Evolutionary conservation across 2,797 vertebrate genomes (phyloP).

Genomic region (Aulostomus chinensis): DNA sequence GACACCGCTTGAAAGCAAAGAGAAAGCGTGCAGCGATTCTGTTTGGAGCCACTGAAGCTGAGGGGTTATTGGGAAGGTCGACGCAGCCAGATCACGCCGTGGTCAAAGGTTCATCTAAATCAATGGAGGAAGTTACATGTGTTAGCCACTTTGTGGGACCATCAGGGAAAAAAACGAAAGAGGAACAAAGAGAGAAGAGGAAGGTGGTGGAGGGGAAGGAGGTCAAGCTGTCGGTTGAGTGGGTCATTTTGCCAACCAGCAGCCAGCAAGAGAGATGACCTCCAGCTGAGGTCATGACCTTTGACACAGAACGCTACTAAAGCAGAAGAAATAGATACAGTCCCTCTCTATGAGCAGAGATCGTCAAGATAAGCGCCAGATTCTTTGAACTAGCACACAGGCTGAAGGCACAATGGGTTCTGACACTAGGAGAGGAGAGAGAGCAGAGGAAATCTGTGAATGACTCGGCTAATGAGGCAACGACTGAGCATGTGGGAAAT

Average conservation of each 20-base stretch:
- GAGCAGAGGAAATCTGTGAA: slow-evolving; percentile 29
- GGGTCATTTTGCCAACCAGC: slow-evolving; percentile 43
- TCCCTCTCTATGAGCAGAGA: slow-evolving; percentile 17
- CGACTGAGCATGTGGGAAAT: slow-evolving; percentile 27
- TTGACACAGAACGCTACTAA: slow-evolving; percentile 35
- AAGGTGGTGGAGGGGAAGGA: neutral
- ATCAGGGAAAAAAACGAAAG: slow-evolving; percentile 13
- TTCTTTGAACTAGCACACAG: slow-evolving; percentile 28
- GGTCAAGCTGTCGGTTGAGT: slow-evolving; percentile 28
- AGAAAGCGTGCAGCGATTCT: slow-evolving; percentile 17
- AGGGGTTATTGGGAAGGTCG: neutral
- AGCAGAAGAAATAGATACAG: slow-evolving; percentile 41
- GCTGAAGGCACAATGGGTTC: slow-evolving; percentile 1
- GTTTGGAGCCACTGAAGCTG: slow-evolving; percentile 11
- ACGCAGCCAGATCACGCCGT: neutral
- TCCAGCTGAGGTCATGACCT: slow-evolving; percentile 51
- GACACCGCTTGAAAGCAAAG: slow-evolving; percentile 34
- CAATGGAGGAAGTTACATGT: slow-evolving; percentile 50
- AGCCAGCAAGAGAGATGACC: slow-evolving; percentile 47
- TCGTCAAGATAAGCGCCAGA: slow-evolving; percentile 12
- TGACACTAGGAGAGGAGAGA: slow-evolving; percentile 11
- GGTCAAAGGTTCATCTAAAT: slow-evolving; percentile 39
- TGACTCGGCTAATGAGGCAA: slow-evolving; percentile 40
- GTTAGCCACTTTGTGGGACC: slow-evolving; percentile 50
- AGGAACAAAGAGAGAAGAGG: neutral